Base-by-base conservation (phyloP, 2,888 invertebrate genomes). In the Caenorhabditis macrosperma region DNA sequence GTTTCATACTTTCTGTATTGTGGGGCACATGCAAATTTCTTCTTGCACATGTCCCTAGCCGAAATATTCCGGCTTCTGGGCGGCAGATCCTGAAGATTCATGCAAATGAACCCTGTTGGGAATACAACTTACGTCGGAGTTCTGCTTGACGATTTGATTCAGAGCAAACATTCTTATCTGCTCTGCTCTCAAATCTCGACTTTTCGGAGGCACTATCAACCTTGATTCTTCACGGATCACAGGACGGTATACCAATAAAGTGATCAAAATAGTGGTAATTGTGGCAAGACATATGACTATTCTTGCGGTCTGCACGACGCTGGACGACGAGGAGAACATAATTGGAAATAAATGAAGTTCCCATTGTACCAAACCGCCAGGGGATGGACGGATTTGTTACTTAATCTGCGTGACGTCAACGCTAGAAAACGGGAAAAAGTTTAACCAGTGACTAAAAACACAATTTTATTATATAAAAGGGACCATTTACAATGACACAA, bases 1-100 rank as follows among this genome's bases (percentile, higher is more conserved):
- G 81, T 72, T 59, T 77, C 77, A 52, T 69, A 77, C 35, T 44
- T n/a, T n/a, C 71, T 48, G 35, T 52, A 41, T 17, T 50, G 54
- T 44, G 77, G 72, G 9, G 59, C 50, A 46, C 81, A 81, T 0
- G 41, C 54, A 5, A 17, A 24, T 44, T 20, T 44, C 33, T 67
- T 67, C 17, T 38, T 72, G 50, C 81, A 76, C 9, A 77, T 50
- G 0, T 28, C 48, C 54, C 44, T 60, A 1, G 77, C 76, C 2
- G 77, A 50, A 30, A 63, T 33, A 38, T 63, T 71, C 10, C 33
- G 38, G 9, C n/a, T 33, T 10, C 81, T 48, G 1, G 35, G 46
- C 15, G 72, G 81, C 0, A 76, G 71, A 22, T 26, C 41, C 72
- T 77, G 44, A 12, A 64, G 35, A 46, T 33, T 71, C 20, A n/a